These are phyloP conservation scores for Elachura formosa DNA, from an alignment of 2,113 vertebrate genomes.

Conservation along the genomic window DNA sequence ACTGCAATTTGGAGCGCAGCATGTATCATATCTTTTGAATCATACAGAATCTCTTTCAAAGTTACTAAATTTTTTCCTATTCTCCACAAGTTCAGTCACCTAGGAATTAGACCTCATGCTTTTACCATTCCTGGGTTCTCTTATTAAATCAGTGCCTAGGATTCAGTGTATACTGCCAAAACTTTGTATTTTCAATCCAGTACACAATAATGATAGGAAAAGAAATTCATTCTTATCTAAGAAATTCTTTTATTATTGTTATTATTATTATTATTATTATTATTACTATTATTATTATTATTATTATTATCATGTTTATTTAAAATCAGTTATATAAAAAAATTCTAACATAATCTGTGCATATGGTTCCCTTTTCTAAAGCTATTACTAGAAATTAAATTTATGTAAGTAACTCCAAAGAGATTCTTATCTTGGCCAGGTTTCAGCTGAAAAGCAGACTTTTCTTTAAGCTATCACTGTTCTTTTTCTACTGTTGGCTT, in stretches of 20 bases:
- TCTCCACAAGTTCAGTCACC: background rate
- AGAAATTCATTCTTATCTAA: background rate
- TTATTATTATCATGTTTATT: background rate
- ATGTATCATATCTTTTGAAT: background rate
- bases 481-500: background rate
- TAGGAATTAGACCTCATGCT: background rate
- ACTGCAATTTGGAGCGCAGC: rapidly evolving
- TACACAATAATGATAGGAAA: background rate
- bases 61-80: background rate
- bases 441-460: background rate
- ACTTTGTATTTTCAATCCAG: background rate
- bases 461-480: background rate
- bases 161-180: background rate
- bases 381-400: background rate
- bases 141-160: background rate
- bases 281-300: no score
- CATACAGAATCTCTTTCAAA: background rate
- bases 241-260: background rate
- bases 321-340: background rate
- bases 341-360: background rate
- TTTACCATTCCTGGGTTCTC: background rate
- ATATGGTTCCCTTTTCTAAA: background rate
- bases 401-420: background rate
- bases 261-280: no score
- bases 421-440: background rate